Conservation (phyloP, 1,140 invertebrate species). For the Drepana arcuata region DNA sequence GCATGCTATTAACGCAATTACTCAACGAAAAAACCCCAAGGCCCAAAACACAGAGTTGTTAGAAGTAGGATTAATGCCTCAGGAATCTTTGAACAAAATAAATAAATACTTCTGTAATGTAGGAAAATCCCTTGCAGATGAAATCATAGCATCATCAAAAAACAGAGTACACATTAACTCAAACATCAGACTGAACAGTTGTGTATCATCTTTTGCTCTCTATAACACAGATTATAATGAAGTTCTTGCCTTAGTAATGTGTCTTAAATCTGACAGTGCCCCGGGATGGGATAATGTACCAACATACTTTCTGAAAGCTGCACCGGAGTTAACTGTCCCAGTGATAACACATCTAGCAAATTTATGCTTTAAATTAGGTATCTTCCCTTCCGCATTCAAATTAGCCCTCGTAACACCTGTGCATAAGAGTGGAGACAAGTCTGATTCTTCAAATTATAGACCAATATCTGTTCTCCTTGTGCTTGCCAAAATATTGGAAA, state of each 20-base stretch:
- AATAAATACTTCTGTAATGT: neutral
- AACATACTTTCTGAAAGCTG: neutral
- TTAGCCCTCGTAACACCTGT: neutral
- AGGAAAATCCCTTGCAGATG: neutral
- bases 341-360: neutral
- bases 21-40: neutral
- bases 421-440: neutral
- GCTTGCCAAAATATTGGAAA: too few relatives aligned
- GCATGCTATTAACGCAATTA: neutral
- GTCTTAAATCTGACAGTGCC: slow-evolving; percentile 4
- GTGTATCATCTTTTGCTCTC: slow-evolving; percentile 1
- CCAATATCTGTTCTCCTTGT: too few relatives aligned
- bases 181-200: neutral
- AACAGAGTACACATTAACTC: neutral
- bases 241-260: slow-evolving; percentile 1
- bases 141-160: neutral
- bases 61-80: neutral
- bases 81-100: neutral
- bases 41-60: neutral
- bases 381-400: too few relatives aligned
- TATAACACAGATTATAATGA: neutral
- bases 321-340: too few relatives aligned
- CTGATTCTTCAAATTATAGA: too few relatives aligned
- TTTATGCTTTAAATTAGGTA: too few relatives aligned
- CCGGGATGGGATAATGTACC: neutral